A percentile compares a stretch with the other conserved stretches of the same genome.
Conservation (phyloP, 2,797 vertebrate genomes). For the Mastacembelus armatus region DNA sequence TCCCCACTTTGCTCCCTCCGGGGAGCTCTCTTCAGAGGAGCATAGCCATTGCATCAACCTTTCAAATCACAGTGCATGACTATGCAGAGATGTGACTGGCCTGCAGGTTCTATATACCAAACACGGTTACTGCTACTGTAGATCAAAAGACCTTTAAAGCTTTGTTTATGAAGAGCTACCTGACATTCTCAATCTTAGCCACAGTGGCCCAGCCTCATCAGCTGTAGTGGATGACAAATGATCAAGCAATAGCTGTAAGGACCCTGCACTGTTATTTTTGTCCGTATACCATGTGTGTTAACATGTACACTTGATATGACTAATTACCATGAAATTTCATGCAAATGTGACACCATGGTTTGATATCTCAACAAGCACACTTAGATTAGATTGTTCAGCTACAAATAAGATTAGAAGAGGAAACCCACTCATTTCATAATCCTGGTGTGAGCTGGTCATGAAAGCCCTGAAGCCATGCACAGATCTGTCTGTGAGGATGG, state of each 20-base stretch:
- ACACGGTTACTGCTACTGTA: conserved; percentile 16
- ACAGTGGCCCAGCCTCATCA: conserved; percentile 30
- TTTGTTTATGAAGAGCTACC: conserved; percentile 55
- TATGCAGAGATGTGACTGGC: conserved; percentile 9
- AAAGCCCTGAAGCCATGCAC: conserved; percentile 37
- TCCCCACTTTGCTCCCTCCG: conserved; percentile 6
- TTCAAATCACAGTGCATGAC: conserved; percentile 45
- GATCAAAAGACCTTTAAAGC: conserved; percentile 63
- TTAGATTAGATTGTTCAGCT: conserved; percentile 55
- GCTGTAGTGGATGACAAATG: conserved; percentile 46
- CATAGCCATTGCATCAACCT: conserved; percentile 45
- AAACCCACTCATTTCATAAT: conserved; percentile 53
- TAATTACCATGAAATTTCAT: conserved; percentile 59
- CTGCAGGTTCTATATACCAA: conserved; percentile 24
- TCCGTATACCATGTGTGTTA: conserved; percentile 29
- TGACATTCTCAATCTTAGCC: conserved; percentile 52
- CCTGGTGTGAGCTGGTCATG: conserved; percentile 48
- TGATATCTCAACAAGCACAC: conserved; percentile 57
- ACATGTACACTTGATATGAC: conserved; percentile 25
- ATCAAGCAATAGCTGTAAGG: conserved; percentile 57
- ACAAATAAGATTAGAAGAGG: conserved; percentile 61
- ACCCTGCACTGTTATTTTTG: conserved; percentile 18
- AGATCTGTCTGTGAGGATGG: conserved; percentile 24
- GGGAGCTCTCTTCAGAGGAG: conserved; percentile 52
- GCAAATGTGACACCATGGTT: conserved; percentile 52